These are phyloP conservation scores for Dromiciops gliroides DNA, from an alignment of 2,113 vertebrate species.

Conservation along the genomic window DNA sequence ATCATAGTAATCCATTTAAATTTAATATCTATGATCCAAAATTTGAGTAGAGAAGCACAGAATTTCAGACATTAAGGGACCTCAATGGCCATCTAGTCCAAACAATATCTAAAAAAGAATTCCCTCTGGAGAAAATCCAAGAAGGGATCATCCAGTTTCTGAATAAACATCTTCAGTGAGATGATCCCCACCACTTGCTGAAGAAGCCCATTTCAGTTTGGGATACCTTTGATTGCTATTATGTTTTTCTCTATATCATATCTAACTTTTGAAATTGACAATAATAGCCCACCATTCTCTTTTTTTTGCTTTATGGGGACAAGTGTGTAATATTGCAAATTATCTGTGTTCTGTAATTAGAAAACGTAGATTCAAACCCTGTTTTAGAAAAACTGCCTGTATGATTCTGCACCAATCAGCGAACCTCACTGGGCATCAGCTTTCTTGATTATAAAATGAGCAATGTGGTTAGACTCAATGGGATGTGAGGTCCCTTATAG, in stretches of 20 bases:
- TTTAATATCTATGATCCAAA: neutral
- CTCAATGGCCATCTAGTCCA: neutral
- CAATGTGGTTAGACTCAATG: neutral
- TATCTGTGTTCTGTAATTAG: neutral
- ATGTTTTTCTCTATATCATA: neutral
- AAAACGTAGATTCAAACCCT: neutral
- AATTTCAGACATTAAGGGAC: neutral
- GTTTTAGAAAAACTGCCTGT: neutral
- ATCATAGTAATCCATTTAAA: neutral
- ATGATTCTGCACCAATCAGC: neutral
- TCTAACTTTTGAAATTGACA: neutral
- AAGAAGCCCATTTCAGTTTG: too few relatives aligned
- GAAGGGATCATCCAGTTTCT: too few relatives aligned
- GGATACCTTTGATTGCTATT: too few relatives aligned
- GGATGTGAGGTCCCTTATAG: neutral
- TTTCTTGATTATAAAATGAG: neutral
- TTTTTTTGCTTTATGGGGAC: neutral
- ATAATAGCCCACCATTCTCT: neutral
- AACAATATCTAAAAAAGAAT: too few relatives aligned
- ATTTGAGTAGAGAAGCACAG: neutral
- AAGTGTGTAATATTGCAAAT: neutral
- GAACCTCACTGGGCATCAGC: neutral
- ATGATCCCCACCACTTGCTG: too few relatives aligned
- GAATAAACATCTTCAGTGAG: too few relatives aligned
- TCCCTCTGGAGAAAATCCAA: too few relatives aligned